A percentile compares a stretch with the other conserved stretches of the same genome.
These are phyloP conservation scores for Myopa testacea DNA, from an alignment of 2,888 invertebrate species.

Conservation along the genomic window DNA sequence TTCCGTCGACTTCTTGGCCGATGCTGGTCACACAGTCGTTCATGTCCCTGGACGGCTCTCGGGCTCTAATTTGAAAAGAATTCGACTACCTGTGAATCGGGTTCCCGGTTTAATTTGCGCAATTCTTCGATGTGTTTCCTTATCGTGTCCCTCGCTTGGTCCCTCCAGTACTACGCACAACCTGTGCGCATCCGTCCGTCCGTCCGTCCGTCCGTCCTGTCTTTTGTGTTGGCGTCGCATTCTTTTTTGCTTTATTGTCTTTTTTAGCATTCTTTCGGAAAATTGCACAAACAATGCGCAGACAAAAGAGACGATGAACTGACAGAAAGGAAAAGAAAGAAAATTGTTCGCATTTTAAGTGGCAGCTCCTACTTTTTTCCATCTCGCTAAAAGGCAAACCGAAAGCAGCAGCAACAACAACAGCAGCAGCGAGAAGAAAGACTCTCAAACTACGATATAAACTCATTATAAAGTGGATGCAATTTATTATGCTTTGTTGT, in stretches of 20 bases:
- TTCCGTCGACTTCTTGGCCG: no score
- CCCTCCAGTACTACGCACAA: neutral
- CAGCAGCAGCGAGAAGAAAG: neutral
- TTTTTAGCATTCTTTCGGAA: neutral
- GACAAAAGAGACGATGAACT: neutral
- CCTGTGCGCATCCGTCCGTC: neutral
- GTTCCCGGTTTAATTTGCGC: no score
- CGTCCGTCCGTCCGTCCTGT: neutral
- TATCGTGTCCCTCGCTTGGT: neutral
- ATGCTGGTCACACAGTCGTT: no score
- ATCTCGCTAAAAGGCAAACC: conserved; percentile 4
- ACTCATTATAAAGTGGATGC: conserved; percentile 31
- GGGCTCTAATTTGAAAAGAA: no score
- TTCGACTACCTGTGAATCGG: no score
- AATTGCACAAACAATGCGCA: conserved; percentile 19
- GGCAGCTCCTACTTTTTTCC: conserved; percentile 9
- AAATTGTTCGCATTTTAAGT: conserved; percentile 33
- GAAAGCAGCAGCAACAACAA: neutral
- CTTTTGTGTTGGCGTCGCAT: neutral
- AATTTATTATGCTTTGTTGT: conserved; percentile 33
- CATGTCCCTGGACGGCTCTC: no score
- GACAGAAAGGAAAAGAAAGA: conserved; percentile 21
- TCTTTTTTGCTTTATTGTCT: neutral
- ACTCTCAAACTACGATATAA: no score
- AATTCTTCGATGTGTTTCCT: neutral